These are phyloP conservation scores for Metridium senile DNA, from an alignment of 92 coral and sea anemone species.

Conservation along the genomic window DNA sequence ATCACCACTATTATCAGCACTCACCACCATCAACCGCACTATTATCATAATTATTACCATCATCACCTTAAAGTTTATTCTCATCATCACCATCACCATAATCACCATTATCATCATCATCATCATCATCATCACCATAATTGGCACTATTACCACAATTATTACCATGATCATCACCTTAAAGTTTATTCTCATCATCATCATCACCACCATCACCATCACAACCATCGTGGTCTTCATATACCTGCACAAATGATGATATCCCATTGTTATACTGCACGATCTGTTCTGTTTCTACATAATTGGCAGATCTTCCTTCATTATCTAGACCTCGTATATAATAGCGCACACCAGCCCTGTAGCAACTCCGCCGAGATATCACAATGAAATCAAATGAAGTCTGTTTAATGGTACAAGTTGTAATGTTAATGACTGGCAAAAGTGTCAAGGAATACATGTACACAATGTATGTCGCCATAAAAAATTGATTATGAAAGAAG, in stretches of 20 bases:
- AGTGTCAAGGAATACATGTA: no score
- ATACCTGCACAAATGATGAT: conserved; percentile 91
- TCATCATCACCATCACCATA: background rate
- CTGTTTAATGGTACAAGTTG: conserved; percentile 82
- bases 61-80: background rate
- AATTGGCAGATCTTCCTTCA: conserved; percentile 95
- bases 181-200: background rate
- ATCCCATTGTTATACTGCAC: conserved; percentile 65
- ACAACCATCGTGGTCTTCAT: no score
- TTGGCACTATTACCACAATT: background rate
- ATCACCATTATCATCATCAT: background rate
- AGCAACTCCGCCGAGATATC: conserved; percentile 95
- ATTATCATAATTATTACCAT: background rate
- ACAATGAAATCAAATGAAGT: conserved; percentile 84
- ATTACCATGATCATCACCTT: background rate
- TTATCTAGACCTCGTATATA: conserved; percentile 87
- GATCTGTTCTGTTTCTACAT: conserved; percentile 96
- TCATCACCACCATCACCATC: background rate
- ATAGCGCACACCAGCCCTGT: conserved; percentile 96
- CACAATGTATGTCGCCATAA: no score
- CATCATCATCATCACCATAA: background rate
- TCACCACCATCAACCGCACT: background rate
- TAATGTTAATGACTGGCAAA: conserved; percentile 74
- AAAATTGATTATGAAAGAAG: no score
- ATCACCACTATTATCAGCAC: background rate